Percentiles rank a stretch among this genome's conserved stretches.
phyloP scores from a whole-genome alignment of 2,113 vertebrate species.

The Bubo blakistoni region DNA sequence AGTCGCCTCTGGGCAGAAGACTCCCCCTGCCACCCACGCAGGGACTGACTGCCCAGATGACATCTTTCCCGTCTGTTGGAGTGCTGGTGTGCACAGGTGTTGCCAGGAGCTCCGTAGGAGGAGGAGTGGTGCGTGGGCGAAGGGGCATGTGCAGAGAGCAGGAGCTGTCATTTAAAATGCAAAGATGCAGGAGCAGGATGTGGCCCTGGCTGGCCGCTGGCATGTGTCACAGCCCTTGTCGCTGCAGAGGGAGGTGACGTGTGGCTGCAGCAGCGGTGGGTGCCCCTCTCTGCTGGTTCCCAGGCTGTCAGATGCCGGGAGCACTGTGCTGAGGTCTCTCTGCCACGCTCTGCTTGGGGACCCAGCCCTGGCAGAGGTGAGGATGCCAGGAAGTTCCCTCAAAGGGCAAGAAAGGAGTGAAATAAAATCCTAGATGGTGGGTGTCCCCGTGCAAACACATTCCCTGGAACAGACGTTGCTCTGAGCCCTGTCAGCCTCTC shows the following conservation, averaged over 20 bases:
- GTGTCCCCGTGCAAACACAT: fast-evolving
- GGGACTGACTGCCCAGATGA: too few relatives aligned
- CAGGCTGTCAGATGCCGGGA: background rate
- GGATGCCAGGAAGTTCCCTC: background rate
- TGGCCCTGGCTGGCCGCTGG: background rate
- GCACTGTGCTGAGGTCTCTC: fast-evolving
- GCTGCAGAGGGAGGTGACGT: background rate
- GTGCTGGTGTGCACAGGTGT: too few relatives aligned
- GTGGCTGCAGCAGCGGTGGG: background rate
- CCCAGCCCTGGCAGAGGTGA: background rate
- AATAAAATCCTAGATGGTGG: fast-evolving
- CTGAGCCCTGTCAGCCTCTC: background rate
- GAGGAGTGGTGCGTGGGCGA: too few relatives aligned
- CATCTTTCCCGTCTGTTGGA: too few relatives aligned
- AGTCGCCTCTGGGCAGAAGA: too few relatives aligned
- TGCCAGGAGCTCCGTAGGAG: too few relatives aligned
- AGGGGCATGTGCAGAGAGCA: background rate
- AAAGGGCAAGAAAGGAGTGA: background rate
- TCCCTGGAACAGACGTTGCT: fast-evolving
- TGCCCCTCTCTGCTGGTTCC: background rate
- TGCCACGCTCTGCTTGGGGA: background rate
- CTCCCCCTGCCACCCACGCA: too few relatives aligned
- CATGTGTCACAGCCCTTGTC: background rate
- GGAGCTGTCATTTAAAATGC: background rate
- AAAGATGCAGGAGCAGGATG: background rate